Evolutionary conservation across 1,140 invertebrate genomes (phyloP), one percentile per base, ranked within the genome.

Genomic region (Andricus grossulariae): DNA sequence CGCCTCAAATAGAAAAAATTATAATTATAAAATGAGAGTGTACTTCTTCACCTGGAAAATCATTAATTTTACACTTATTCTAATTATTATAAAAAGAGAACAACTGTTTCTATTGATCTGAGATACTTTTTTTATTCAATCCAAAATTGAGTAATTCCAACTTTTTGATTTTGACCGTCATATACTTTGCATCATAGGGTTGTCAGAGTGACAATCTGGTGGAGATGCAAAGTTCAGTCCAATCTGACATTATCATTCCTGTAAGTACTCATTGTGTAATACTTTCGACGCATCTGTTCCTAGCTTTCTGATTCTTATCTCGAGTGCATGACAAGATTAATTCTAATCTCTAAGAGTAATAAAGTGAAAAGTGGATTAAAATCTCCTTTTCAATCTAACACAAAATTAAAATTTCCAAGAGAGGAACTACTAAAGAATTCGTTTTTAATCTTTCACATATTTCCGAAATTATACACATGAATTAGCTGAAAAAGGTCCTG

Each of bases 251-350:
- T 45, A 39, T 39, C 25, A 66, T 32, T 66, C 39, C 54, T 39
- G n/a, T 21, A 39, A 39, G 25, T 39, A 15, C 39, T 25, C 3
- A 16, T 66, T 39, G 39, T 39, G 15, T 15, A 32, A 32, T 32
- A 45, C 60, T 66, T 39, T 39, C 15, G 39, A 66, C 60, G 60
- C 60, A 66, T 66, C 60, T 66, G 60, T 66, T 66, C 5, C 60
- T n/a, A 10, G 25, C 39, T 39, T 32, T 16, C 21, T n/a, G 60
- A 66, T 66, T n/a, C 25, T 66, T 39, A 66, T 66, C 60, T 45
- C 60, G 32, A 39, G 25, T 25, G 5, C 11, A 45, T 39, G 7
- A 57, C 32, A 15, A 39, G 12, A 16, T 16, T 16, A 15, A 66
- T 39, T 45, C 13, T 32, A 39, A n/a, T 39, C 16, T 1, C 19